These are phyloP conservation scores for Philantomba maxwellii DNA, from an alignment of 2,113 vertebrate genomes.

Conservation along the genomic window DNA sequence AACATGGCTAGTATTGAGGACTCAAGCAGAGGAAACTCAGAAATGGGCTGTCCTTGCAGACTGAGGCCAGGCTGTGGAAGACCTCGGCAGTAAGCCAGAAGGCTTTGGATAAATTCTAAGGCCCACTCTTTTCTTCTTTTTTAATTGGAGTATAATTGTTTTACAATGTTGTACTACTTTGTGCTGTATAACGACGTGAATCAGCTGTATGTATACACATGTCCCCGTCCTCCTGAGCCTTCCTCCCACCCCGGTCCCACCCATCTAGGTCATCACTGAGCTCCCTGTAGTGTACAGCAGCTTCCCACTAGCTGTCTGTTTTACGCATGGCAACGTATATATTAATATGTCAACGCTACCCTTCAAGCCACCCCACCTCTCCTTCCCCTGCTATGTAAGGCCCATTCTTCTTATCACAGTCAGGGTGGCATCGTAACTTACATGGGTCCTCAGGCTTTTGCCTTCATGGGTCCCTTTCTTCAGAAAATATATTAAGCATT, in stretches of 20 bases:
- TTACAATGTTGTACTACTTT: not conserved
- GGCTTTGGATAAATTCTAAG: not conserved
- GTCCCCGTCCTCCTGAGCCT: not conserved
- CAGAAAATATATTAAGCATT: not conserved
- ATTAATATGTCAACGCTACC: fast-evolving
- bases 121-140: not conserved
- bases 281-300: fast-evolving
- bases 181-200: not conserved
- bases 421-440: not conserved
- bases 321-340: not conserved
- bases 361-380: not conserved
- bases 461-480: not conserved
- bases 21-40: not conserved
- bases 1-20: not conserved
- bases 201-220: not conserved
- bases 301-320: not conserved
- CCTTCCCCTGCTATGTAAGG: not conserved
- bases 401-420: too few species aligned
- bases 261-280: not conserved
- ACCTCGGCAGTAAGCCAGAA: not conserved
- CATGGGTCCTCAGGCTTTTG: not conserved
- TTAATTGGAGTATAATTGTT: not conserved
- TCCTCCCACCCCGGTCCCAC: fast-evolving
- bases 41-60: too few species aligned
- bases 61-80: not conserved